These are phyloP conservation scores for Pristionchus entomophagus DNA, from an alignment of 2,888 invertebrate genomes.

Conservation along the genomic window DNA sequence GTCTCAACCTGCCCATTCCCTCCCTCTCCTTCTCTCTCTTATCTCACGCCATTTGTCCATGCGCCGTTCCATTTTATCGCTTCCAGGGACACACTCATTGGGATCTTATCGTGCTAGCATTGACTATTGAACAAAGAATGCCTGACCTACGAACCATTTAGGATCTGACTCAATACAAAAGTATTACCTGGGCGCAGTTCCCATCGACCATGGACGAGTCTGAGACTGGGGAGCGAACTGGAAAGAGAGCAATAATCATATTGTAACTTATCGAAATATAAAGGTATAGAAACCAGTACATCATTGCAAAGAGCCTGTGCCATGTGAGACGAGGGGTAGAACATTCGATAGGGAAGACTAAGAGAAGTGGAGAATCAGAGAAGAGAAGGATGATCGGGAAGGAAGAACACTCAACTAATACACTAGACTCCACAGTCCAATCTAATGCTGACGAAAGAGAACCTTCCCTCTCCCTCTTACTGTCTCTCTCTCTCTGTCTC, in stretches of 20 bases:
- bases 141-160: neutral
- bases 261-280: no score
- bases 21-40: no score
- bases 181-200: conserved; percentile 18
- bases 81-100: no score
- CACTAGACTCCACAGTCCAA: neutral
- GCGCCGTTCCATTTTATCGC: neutral
- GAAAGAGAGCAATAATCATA: neutral
- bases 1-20: neutral
- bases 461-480: conserved; percentile 4
- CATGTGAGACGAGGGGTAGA: conserved; percentile 25
- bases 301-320: conserved; percentile 44
- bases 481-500: neutral
- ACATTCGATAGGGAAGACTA: neutral
- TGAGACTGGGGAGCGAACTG: conserved; percentile 41
- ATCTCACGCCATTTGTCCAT: conserved; percentile 29
- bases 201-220: conserved; percentile 46
- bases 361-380: neutral
- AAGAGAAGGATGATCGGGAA: neutral
- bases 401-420: conserved; percentile 38
- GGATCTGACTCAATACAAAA: no score
- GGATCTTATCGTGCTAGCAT: neutral
- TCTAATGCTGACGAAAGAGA: neutral
- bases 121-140: neutral
- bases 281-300: conserved; percentile 1